Evolutionary conservation across 2,888 invertebrate species (phyloP), one percentile per base, ranked within the genome.

Genomic region (Drosophila borealis): DNA sequence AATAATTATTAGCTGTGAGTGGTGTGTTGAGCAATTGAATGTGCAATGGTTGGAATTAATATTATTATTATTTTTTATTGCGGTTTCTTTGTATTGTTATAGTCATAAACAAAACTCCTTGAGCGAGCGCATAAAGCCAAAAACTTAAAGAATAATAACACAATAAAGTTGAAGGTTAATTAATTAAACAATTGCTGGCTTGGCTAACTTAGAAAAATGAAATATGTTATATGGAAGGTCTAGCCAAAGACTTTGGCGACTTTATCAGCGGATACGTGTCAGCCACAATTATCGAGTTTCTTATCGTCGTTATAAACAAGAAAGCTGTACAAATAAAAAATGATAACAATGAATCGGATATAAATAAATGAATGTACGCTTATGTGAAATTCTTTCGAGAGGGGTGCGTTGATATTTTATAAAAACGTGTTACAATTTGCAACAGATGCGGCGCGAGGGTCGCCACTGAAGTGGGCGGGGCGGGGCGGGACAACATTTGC

Each of bases 351-450:
- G 33, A 64, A 56, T 59, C 44, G 70, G 74, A 74, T 66, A 66
- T 60, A 67, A 53, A 44, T 29, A 70, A 61, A 55, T 70, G 36
- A 11, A 50, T 66, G 29, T 29, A 29, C 29, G 29, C 29, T 36
- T 25, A 42, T 57, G 44, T 25, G 60, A 39, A 73, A 63, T 78
- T 63, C 48, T 56, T 56, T n/a, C 17, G 21, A 39, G 25, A 36
- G 33, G 39, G 21, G 45, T 48, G 42, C 55, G 10, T 42, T 21
- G 42, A 50, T 68, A 66, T 66, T 49, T 55, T 59, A 51, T 29
- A 34, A 34, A 63, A 57, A 74, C 78, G 74, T 74, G 74, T 74
- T 69, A 62, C 59, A 51, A 61, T 69, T 78, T 37, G 61, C 78
- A 76, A 76, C 74, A 74, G 74, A 74, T 78, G 44, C 6, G 48